phyloP scores from a whole-genome alignment of 2,113 vertebrate species.

The Apus apus region DNA sequence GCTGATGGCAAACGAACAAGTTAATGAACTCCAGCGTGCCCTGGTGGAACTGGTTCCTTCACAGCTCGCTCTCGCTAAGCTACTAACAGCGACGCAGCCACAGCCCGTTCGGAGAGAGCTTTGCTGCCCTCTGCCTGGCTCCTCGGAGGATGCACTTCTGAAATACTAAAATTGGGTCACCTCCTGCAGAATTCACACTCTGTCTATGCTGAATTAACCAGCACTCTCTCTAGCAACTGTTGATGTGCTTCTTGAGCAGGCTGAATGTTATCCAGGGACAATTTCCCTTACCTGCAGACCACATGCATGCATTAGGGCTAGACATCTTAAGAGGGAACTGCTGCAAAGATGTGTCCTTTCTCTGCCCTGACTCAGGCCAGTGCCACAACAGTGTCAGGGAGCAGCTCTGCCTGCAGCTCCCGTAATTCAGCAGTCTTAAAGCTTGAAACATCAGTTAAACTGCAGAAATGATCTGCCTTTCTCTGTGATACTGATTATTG shows the following conservation, averaged over 20 bases:
- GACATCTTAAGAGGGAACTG: neutral
- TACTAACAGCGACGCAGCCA: neutral
- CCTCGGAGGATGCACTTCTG: neutral
- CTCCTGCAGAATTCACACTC: neutral
- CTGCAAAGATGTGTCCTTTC: neutral
- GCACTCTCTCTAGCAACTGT: neutral
- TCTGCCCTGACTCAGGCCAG: neutral
- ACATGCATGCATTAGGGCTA: accelerated
- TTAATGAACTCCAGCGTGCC: accelerated
- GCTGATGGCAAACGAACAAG: neutral
- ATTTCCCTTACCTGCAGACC: neutral
- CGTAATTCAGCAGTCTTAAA: neutral
- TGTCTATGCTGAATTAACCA: neutral
- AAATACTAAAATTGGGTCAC: accelerated
- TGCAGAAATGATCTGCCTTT: neutral
- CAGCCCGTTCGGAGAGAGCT: neutral
- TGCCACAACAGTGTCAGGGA: accelerated
- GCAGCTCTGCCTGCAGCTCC: neutral
- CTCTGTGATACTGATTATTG: neutral
- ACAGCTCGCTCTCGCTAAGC: neutral
- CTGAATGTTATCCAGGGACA: neutral
- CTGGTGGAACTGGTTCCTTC: accelerated
- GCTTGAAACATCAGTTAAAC: neutral
- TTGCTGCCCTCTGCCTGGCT: constrained; percentile 44
- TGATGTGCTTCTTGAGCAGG: neutral